A percentile compares a stretch with the other conserved stretches of the same genome.
Evolutionary conservation across 2,797 vertebrate species (phyloP).

Genomic region (Xenops minutus): DNA sequence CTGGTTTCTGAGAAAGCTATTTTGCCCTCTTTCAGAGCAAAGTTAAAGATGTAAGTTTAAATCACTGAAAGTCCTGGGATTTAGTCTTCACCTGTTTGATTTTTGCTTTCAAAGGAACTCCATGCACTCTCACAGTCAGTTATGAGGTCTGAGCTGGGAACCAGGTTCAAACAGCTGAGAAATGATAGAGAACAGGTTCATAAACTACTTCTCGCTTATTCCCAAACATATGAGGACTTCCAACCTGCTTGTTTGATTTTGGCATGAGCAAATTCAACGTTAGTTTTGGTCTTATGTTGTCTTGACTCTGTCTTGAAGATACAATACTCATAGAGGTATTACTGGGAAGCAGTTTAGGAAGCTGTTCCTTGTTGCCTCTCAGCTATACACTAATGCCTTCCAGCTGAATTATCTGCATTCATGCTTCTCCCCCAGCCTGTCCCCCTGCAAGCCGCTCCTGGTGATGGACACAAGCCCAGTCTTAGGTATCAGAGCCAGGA

Average conservation of each 20-base stretch:
- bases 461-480: neutral
- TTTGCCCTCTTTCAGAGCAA: neutral
- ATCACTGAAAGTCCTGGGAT: neutral
- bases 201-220: slow-evolving; percentile 32
- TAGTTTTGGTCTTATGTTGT: slow-evolving; percentile 16
- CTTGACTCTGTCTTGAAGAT: slow-evolving; percentile 21
- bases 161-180: slow-evolving; percentile 36
- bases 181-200: slow-evolving; percentile 43
- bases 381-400: slow-evolving; percentile 36
- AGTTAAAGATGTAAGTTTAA: slow-evolving; percentile 14
- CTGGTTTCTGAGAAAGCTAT: neutral
- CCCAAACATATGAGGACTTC: neutral
- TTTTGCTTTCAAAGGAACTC: slow-evolving; percentile 38
- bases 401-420: slow-evolving; percentile 33
- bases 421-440: neutral
- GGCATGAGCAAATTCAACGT: slow-evolving; percentile 4
- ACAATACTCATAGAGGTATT: slow-evolving; percentile 33
- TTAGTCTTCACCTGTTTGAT: slow-evolving; percentile 44
- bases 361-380: slow-evolving; percentile 43
- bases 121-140: neutral
- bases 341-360: slow-evolving; percentile 44
- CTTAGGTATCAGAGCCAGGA: neutral
- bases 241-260: slow-evolving; percentile 35
- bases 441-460: neutral
- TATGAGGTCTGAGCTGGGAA: slow-evolving; percentile 4